phyloP scores from a whole-genome alignment of 2,797 vertebrate species.

The Protosalanx chinensis region DNA sequence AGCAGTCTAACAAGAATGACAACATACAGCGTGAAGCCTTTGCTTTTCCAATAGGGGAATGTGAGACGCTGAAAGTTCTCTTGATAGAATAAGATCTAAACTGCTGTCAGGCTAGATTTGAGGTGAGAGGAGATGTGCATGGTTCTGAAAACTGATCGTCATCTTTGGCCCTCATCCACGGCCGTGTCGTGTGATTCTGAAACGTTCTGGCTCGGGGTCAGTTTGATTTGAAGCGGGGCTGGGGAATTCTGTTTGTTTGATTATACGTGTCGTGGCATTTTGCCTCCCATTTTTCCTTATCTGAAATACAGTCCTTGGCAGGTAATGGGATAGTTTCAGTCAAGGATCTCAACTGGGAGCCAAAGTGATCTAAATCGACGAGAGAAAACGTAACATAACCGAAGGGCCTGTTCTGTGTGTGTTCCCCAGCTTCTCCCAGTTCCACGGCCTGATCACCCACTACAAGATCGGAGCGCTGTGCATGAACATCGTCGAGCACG shows the following conservation, averaged over 20 bases:
- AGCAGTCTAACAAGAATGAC: conserved; percentile 46
- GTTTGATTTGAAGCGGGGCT: conserved; percentile 51
- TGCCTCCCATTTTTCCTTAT: conserved; percentile 50
- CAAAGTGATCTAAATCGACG: not conserved
- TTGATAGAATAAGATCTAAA: conserved; percentile 60
- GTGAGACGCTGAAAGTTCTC: conserved; percentile 57
- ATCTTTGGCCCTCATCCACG: conserved; percentile 56
- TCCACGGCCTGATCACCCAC: conserved; percentile 89
- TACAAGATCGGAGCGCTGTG: conserved; percentile 93
- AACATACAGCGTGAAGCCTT: conserved; percentile 35
- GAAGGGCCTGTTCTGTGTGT: conserved; percentile 29
- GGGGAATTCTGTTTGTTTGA: conserved; percentile 54
- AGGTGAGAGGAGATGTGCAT: conserved; percentile 28
- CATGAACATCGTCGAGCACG: conserved; percentile 93
- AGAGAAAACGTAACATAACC: conserved; percentile 35
- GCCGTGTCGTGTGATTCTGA: conserved; percentile 49
- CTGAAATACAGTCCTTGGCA: conserved; percentile 28
- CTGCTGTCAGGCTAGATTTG: conserved; percentile 57
- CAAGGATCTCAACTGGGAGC: conserved; percentile 51
- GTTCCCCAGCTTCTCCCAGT: conserved; percentile 84
- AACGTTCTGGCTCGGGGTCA: conserved; percentile 37
- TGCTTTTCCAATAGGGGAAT: conserved; percentile 46
- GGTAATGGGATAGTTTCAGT: conserved; percentile 43
- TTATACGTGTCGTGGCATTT: conserved; percentile 47
- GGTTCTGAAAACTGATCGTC: conserved; percentile 53